Conservation (phyloP, 2,797 vertebrate genomes). For the Paratrypauchen microcephalus region DNA sequence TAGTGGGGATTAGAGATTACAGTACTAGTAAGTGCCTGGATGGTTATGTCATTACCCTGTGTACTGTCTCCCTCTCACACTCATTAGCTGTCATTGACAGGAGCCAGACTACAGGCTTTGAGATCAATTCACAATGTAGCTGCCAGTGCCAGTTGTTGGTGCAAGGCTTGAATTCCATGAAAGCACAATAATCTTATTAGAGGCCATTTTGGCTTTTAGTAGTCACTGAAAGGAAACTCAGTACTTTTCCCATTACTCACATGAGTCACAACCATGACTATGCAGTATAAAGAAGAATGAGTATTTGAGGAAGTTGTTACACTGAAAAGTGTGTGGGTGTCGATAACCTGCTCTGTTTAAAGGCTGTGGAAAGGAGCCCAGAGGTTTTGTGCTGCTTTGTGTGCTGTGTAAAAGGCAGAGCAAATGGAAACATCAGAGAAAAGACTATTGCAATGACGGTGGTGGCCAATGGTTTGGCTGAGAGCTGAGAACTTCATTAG, state of each 20-base stretch:
- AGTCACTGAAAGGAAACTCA: conserved; percentile 16
- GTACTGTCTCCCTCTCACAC: conserved; percentile 37
- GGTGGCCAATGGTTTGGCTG: conserved; percentile 28
- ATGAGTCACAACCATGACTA: conserved; percentile 36
- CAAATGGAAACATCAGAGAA: conserved; percentile 20
- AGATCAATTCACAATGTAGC: conserved; percentile 23
- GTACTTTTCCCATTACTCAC: conserved; percentile 34
- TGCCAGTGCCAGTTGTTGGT: conserved; percentile 13
- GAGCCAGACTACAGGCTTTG: conserved; percentile 3
- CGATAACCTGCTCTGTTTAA: conserved; percentile 40
- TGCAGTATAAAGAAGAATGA: conserved; percentile 14
- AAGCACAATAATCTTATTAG: conserved; percentile 24
- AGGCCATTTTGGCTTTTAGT: conserved; percentile 11
- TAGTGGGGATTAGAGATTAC: conserved; percentile 80
- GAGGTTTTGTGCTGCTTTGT: conserved; percentile 27
- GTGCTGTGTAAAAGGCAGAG: conserved; percentile 27
- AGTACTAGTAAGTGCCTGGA: conserved; percentile 56
- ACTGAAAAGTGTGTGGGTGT: conserved; percentile 29
- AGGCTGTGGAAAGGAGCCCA: conserved; percentile 41
- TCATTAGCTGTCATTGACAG: conserved; percentile 53
- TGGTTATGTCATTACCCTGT: conserved; percentile 71
- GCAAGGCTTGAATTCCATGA: conserved; percentile 16
- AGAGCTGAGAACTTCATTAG: conserved; percentile 12
- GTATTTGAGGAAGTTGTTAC: conserved; percentile 50
- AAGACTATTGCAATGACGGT: conserved; percentile 26